phyloP scores from a whole-genome alignment of 2,113 vertebrate species.

The Pluvianellus socialis region DNA sequence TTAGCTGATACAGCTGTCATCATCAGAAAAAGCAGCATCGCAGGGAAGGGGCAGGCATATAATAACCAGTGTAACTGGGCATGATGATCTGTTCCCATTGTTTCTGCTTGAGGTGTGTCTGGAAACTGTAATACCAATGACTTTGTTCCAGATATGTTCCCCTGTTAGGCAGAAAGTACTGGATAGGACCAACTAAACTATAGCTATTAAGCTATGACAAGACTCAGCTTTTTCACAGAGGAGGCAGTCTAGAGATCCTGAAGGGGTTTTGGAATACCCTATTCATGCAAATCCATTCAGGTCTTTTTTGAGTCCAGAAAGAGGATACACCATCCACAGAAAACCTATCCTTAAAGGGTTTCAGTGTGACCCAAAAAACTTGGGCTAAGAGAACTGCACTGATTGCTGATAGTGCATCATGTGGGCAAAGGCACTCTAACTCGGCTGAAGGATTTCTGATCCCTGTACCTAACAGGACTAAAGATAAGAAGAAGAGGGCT shows the following conservation, averaged over 20 bases:
- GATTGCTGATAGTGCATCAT: not conserved
- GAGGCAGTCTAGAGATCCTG: not conserved
- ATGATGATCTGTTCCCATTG: not conserved
- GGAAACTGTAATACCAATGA: not conserved
- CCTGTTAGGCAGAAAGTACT: not conserved
- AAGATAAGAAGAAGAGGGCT: not conserved
- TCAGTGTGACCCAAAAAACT: not conserved
- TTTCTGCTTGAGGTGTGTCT: not conserved
- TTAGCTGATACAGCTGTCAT: not conserved
- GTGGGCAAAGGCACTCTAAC: not conserved
- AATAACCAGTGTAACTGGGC: rapidly evolving
- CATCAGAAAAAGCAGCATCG: not conserved
- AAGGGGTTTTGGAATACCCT: not conserved
- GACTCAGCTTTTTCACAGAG: not conserved
- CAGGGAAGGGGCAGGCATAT: rapidly evolving
- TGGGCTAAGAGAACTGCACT: not conserved
- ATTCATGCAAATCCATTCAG: not conserved
- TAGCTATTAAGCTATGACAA: not conserved
- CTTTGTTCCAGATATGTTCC: not conserved
- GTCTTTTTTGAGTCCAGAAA: not conserved
- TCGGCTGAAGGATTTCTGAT: not conserved
- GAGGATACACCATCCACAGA: not conserved
- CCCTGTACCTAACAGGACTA: not conserved
- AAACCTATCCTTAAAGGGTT: not conserved
- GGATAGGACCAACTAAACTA: not conserved